Percentiles rank a stretch among this genome's conserved stretches.
These are phyloP conservation scores for roundworm (Caenorhabditis elegans) DNA, from an alignment of 1,140 invertebrate genomes.

Conservation along the genomic window DNA sequence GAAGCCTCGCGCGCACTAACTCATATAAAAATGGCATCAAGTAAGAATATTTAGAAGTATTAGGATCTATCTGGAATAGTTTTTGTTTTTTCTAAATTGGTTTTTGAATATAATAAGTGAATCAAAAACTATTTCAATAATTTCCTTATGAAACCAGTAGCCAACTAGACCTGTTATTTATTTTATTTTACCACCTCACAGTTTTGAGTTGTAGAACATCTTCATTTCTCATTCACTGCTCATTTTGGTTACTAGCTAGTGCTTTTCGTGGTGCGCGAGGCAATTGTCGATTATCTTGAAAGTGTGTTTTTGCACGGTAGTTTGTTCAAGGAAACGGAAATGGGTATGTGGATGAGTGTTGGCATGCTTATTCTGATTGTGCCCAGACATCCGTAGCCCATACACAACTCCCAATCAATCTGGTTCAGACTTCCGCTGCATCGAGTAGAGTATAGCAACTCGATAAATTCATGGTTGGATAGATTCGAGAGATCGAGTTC, in stretches of 20 bases:
- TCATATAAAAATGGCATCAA: conserved; percentile 62
- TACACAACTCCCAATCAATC: background rate
- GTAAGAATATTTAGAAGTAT: conserved; percentile 51
- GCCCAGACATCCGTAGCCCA: background rate
- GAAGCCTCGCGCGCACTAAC: conserved; percentile 61
- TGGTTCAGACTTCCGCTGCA: conserved; percentile 58
- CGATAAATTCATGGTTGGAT: conserved; percentile 64
- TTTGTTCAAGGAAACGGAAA: conserved; percentile 4
- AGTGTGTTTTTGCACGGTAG: conserved; percentile 23
- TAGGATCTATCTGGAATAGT: background rate
- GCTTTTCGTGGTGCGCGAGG: conserved; percentile 25
- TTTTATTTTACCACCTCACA: too few relatives aligned
- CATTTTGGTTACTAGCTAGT: background rate
- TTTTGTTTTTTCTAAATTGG: background rate
- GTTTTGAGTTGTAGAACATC: too few relatives aligned
- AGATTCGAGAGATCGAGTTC: conserved; percentile 59
- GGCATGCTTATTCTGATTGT: background rate
- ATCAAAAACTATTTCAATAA: too few relatives aligned
- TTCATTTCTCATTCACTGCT: too few relatives aligned
- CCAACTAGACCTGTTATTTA: too few relatives aligned
- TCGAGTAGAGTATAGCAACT: conserved; percentile 58
- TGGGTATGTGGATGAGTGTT: conserved; percentile 25
- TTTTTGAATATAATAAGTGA: too few relatives aligned
- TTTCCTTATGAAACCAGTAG: too few relatives aligned
- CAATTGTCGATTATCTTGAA: conserved; percentile 27